Conservation (phyloP, 2,888 invertebrate genomes). For the Plagiodera versicolora region DNA sequence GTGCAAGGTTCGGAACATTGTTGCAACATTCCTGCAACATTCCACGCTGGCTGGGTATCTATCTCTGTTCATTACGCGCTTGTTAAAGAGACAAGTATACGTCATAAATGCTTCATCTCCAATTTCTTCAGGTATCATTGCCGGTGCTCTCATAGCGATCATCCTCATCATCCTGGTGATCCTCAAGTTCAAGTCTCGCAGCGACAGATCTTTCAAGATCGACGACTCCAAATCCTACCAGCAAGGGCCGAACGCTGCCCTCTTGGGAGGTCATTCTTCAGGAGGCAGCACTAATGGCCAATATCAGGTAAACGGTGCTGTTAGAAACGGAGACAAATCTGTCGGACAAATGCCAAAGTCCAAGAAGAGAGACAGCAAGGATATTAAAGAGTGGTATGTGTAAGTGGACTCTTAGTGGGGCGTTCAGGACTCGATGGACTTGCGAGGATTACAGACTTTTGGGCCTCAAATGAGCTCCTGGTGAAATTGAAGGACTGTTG, state of each 20-base stretch:
- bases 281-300: conserved; percentile 57
- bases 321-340: conserved; percentile 57
- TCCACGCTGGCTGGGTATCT: too few relatives aligned
- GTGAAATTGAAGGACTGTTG: not conserved
- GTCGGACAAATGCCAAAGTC: conserved; percentile 45
- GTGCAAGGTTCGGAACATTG: too few relatives aligned
- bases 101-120: not conserved
- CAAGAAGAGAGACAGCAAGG: conserved; percentile 79
- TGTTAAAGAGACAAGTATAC: too few relatives aligned
- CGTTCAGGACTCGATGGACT: not conserved
- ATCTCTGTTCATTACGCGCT: too few relatives aligned
- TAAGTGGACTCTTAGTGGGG: conserved; percentile 55
- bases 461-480: not conserved
- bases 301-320: conserved; percentile 58
- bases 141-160: conserved; percentile 87
- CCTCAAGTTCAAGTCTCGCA: conserved; percentile 82
- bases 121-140: conserved; percentile 67
- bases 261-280: conserved; percentile 66
- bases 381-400: conserved; percentile 97
- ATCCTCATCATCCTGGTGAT: conserved; percentile 88
- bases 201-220: conserved; percentile 90
- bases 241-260: conserved; percentile 78
- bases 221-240: conserved; percentile 77
- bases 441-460: not conserved
- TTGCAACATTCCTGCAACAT: too few relatives aligned